These are phyloP conservation scores for Bombus waltoni DNA, from an alignment of 1,140 invertebrate genomes.

Conservation along the genomic window DNA sequence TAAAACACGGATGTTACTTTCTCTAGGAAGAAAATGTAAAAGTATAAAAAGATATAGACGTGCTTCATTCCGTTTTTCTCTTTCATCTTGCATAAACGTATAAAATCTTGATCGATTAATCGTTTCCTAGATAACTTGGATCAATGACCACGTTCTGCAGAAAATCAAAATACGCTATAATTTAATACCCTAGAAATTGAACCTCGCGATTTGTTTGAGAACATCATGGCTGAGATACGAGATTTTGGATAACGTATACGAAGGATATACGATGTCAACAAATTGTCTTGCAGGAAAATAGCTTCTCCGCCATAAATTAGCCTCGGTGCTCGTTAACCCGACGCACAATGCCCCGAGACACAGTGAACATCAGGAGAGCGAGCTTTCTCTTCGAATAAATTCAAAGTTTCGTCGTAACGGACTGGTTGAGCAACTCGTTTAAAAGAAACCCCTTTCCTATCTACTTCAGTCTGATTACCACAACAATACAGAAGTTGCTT, in stretches of 20 bases:
- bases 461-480: constrained; percentile 40
- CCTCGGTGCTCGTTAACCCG: constrained; percentile 23
- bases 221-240: background rate
- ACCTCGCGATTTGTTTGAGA: background rate
- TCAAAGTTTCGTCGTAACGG: constrained; percentile 5
- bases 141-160: background rate
- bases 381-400: background rate
- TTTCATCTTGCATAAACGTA: background rate
- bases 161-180: too few relatives aligned
- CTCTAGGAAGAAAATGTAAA: too few relatives aligned
- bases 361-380: background rate
- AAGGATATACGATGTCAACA: background rate
- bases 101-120: too few relatives aligned
- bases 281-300: background rate
- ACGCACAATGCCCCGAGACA: background rate
- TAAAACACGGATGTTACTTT: too few relatives aligned
- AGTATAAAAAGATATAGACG: too few relatives aligned
- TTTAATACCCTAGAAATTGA: background rate
- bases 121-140: background rate
- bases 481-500: constrained; percentile 50
- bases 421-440: background rate
- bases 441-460: background rate
- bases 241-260: background rate
- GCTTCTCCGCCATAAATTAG: constrained; percentile 10
- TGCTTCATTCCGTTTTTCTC: background rate